These are phyloP conservation scores for Serinus canaria DNA, from an alignment of 2,113 vertebrate genomes.

Conservation along the genomic window DNA sequence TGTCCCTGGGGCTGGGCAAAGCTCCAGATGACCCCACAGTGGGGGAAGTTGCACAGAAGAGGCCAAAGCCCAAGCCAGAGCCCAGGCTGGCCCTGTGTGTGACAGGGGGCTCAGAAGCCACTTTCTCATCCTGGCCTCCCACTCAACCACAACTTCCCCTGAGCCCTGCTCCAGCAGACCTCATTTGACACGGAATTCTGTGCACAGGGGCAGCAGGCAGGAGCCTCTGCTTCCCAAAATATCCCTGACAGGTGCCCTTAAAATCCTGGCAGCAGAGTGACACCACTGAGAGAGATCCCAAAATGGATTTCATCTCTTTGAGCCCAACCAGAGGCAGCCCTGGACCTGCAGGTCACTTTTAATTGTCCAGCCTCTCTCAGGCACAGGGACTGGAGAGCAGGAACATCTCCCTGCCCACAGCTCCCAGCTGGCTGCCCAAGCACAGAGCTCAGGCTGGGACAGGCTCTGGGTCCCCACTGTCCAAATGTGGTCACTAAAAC, in stretches of 20 bases:
- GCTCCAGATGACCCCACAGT: accelerated
- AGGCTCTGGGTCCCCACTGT: neutral
- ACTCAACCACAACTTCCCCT: neutral
- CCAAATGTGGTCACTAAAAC: neutral
- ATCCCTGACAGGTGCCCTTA: conserved; percentile 37
- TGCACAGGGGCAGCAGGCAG: neutral
- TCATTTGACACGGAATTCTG: neutral
- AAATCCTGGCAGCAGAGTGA: neutral
- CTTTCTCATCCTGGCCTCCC: neutral
- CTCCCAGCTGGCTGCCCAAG: accelerated
- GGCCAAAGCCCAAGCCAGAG: neutral
- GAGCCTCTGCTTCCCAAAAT: conserved; percentile 16
- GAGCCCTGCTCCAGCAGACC: neutral
- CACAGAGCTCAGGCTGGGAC: neutral
- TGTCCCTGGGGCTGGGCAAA: neutral
- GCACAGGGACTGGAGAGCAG: neutral
- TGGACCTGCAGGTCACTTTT: neutral
- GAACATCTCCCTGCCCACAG: neutral
- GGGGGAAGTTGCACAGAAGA: neutral
- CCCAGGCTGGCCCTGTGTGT: neutral
- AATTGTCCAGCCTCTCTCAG: neutral
- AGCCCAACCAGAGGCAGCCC: neutral
- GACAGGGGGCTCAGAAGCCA: neutral
- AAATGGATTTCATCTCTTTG: neutral
- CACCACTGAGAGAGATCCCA: accelerated